phyloP scores from a whole-genome alignment of 2,113 vertebrate genomes.

The Nipponia nippon region DNA sequence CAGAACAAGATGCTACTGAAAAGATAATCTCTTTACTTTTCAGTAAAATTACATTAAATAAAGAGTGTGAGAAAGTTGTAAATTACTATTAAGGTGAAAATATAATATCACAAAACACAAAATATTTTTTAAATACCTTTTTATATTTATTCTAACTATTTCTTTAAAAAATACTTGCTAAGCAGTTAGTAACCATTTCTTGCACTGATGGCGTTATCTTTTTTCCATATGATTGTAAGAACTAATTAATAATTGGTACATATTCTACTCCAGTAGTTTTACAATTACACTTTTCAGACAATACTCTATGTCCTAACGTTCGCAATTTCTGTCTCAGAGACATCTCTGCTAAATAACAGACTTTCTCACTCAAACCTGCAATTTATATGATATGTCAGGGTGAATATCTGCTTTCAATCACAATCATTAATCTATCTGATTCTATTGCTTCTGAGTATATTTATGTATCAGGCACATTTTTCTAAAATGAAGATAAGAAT shows the following conservation, averaged over 20 bases:
- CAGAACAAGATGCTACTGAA: neutral
- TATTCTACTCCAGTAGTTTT: neutral
- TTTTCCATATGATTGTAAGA: neutral
- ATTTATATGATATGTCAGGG: neutral
- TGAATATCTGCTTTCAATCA: neutral
- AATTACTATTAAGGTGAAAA: neutral
- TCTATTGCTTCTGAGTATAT: neutral
- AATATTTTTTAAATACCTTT: neutral
- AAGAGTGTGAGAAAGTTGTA: neutral
- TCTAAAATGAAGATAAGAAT: neutral
- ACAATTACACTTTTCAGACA: neutral
- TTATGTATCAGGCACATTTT: neutral
- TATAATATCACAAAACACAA: neutral
- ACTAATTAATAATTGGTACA: neutral
- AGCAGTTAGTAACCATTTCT: neutral
- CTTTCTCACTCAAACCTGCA: neutral
- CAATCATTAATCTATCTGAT: neutral
- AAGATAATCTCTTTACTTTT: neutral
- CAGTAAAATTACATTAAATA: neutral
- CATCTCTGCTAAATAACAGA: neutral
- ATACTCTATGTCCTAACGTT: neutral
- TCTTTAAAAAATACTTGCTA: neutral
- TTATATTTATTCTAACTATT: neutral
- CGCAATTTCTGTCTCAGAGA: neutral
- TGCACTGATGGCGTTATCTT: accelerated